A percentile compares a stretch with the other conserved stretches of the same genome.
Conservation (phyloP, 2,113 vertebrate genomes). For the Protobothrops mucrosquamatus region DNA sequence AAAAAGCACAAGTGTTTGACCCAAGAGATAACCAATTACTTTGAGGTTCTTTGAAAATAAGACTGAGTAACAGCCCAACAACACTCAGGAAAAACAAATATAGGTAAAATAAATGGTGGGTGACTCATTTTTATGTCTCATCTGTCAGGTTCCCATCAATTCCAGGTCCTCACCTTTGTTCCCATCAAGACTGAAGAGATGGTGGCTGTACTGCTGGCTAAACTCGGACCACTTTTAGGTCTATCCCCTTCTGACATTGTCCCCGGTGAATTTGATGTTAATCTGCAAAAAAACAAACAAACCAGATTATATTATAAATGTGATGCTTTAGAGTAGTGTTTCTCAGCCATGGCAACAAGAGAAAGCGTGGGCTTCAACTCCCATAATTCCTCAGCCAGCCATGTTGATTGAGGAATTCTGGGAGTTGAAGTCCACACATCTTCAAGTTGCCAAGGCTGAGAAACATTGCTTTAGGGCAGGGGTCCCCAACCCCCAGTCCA, state of each 20-base stretch:
- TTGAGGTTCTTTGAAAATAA: background rate
- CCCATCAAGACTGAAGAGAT: conserved; percentile 72
- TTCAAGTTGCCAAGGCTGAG: background rate
- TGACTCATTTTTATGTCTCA: background rate
- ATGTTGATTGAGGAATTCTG: background rate
- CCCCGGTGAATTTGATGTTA: background rate
- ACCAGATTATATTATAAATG: background rate
- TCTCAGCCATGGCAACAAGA: background rate
- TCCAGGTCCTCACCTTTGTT: conserved; percentile 55
- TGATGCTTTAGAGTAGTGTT: background rate
- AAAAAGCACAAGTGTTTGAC: background rate
- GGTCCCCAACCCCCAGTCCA: no score
- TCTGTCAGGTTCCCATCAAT: no score
- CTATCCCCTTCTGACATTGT: conserved; percentile 72
- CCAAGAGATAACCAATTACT: background rate
- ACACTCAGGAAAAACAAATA: background rate
- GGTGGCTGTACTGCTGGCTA: conserved; percentile 76
- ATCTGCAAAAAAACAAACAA: conserved; percentile 9
- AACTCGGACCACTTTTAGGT: conserved; percentile 64
- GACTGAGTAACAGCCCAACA: background rate
- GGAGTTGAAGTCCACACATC: background rate
- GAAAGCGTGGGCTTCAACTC: background rate
- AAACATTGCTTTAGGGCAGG: background rate
- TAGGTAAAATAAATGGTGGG: background rate
- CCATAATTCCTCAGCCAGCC: background rate